Evolutionary conservation across 2,888 invertebrate genomes (phyloP).

Genomic region (Malachius bipustulatus): DNA sequence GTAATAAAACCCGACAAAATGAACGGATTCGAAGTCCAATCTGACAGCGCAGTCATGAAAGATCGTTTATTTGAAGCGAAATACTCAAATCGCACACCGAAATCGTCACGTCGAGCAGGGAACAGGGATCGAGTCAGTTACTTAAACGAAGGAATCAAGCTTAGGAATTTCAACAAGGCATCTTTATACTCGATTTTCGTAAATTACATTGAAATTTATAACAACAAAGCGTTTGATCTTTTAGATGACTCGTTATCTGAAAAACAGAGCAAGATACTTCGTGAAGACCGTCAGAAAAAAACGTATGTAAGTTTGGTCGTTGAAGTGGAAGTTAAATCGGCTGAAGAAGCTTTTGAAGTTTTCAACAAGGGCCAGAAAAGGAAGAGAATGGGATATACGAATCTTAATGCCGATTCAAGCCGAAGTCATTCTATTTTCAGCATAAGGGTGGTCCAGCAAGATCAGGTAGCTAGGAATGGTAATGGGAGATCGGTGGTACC

Average conservation of each 20-base stretch:
- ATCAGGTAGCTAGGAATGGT: constrained; percentile 24
- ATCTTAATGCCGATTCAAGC: constrained; percentile 89
- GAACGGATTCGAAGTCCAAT: constrained; percentile 88
- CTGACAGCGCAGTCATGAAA: constrained; percentile 76
- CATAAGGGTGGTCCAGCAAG: constrained; percentile 76
- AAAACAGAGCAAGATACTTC: constrained; percentile 73
- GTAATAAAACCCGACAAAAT: constrained; percentile 87
- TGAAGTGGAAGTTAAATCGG: constrained; percentile 87
- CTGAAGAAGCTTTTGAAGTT: constrained; percentile 89
- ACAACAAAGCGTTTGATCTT: constrained; percentile 91
- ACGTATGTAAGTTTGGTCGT: constrained; percentile 92
- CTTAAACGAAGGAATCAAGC: constrained; percentile 28
- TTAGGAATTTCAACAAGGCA: constrained; percentile 59
- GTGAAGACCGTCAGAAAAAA: constrained; percentile 74
- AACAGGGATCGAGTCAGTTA: constrained; percentile 24
- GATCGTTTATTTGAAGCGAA: constrained; percentile 38
- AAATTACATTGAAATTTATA: constrained; percentile 93
- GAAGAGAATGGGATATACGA: constrained; percentile 86
- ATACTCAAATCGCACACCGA: constrained; percentile 11
- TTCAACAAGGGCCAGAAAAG: constrained; percentile 79
- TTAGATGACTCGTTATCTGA: constrained; percentile 68
- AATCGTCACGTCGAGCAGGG: constrained; percentile 16
- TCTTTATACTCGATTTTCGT: constrained; percentile 71
- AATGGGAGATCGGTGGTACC: constrained; percentile 61
- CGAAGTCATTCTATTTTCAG: constrained; percentile 95